Evolutionary conservation across 2,797 vertebrate species (phyloP).

Genomic region (Glyptemys insculpta): DNA sequence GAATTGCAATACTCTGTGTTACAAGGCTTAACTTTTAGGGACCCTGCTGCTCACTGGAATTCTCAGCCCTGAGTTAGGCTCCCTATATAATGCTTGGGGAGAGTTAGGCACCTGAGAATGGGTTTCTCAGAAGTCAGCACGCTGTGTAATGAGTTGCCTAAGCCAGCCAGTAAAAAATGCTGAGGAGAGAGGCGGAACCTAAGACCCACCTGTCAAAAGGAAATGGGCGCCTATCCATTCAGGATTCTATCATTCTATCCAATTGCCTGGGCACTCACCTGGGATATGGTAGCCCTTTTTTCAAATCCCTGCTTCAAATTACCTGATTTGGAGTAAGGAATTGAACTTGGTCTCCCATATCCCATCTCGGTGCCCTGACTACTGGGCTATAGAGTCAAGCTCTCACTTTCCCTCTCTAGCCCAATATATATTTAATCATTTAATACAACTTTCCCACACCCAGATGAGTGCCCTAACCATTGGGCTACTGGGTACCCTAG

Average conservation of each 20-base stretch:
- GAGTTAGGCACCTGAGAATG: background rate
- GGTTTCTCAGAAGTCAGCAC: background rate
- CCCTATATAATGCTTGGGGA: background rate
- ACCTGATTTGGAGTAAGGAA: background rate
- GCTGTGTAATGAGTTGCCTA: too few relatives aligned
- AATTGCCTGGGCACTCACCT: background rate
- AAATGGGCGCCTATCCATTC: background rate
- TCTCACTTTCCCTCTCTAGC: background rate
- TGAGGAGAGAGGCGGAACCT: background rate
- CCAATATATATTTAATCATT: background rate
- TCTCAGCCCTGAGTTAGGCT: background rate
- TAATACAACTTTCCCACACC: background rate
- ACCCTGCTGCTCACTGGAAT: background rate
- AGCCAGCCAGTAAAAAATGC: background rate
- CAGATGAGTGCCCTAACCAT: background rate
- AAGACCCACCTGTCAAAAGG: background rate
- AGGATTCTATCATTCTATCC: background rate
- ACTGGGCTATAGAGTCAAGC: background rate
- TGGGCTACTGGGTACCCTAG: background rate
- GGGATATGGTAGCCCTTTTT: background rate
- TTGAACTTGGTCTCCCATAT: background rate
- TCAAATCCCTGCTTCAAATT: background rate
- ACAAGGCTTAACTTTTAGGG: background rate
- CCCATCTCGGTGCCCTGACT: background rate
- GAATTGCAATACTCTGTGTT: background rate